Conservation (phyloP, 2,797 vertebrate species). For the Phalloptychus januarius region DNA sequence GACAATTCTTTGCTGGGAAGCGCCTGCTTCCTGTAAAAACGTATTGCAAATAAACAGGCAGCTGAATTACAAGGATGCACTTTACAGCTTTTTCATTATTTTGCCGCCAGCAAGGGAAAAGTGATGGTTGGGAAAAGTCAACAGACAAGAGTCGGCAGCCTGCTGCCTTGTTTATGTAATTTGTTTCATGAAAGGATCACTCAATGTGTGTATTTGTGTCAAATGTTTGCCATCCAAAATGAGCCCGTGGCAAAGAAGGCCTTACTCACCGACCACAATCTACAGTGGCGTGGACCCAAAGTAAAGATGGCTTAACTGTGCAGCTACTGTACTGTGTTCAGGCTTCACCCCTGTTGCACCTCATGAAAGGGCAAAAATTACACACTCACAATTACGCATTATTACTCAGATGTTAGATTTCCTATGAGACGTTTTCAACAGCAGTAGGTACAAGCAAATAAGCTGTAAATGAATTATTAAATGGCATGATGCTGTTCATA, state of each 20-base stretch:
- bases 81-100: conserved; percentile 67
- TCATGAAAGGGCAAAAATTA: conserved; percentile 59
- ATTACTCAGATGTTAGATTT: conserved; percentile 8
- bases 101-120: conserved; percentile 62
- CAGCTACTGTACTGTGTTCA: conserved; percentile 63
- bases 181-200: conserved; percentile 64
- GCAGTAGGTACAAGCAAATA: conserved; percentile 6
- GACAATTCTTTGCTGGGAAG: conserved; percentile 52
- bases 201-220: conserved; percentile 80
- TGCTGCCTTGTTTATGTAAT: conserved; percentile 74
- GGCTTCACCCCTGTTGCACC: conserved; percentile 58
- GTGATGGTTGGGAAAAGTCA: conserved; percentile 73
- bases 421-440: not conserved
- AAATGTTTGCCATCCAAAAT: conserved; percentile 79
- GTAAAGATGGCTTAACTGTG: conserved; percentile 72
- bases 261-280: conserved; percentile 70
- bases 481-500: not conserved
- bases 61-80: conserved; percentile 56
- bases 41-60: conserved; percentile 51
- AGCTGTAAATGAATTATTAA: not conserved
- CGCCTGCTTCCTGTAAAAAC: conserved; percentile 34
- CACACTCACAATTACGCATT: conserved; percentile 25
- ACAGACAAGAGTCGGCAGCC: conserved; percentile 70
- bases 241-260: conserved; percentile 63
- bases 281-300: conserved; percentile 72